Conservation (phyloP, 2,113 vertebrate genomes). For the Carollia perspicillata region DNA sequence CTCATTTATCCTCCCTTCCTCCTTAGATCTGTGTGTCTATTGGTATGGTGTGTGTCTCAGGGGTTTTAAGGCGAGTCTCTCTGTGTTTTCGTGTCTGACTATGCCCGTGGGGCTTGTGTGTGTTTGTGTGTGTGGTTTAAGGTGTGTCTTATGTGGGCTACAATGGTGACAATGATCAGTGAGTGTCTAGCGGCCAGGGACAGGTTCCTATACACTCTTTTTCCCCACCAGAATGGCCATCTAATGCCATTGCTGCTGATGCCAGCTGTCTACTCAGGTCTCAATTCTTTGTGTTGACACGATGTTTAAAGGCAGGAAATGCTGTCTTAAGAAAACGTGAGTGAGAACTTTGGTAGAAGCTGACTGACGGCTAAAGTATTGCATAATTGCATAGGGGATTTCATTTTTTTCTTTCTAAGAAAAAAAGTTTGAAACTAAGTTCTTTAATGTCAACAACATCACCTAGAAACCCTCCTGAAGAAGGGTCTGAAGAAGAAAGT, state of each 20-base stretch:
- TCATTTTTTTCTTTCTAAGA: constrained; percentile 14
- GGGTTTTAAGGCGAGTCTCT: neutral
- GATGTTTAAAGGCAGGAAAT: neutral
- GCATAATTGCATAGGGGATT: neutral
- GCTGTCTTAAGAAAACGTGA: neutral
- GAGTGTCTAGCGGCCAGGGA: neutral
- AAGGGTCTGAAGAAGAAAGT: neutral
- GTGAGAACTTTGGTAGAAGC: neutral
- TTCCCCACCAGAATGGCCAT: neutral
- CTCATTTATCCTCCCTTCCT: neutral
- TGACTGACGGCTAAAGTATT: neutral
- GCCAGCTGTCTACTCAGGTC: neutral
- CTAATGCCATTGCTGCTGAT: neutral
- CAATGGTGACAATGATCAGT: neutral
- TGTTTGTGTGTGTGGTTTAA: neutral
- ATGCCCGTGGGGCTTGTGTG: neutral
- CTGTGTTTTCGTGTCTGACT: neutral
- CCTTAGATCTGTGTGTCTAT: neutral
- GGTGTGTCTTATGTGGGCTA: neutral
- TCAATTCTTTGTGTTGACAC: neutral
- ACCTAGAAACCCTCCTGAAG: neutral
- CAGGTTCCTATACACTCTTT: neutral
- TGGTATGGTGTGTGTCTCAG: neutral
- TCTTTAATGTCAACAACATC: neutral
- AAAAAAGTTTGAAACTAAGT: neutral